Evolutionary conservation across 1,140 invertebrate species (phyloP).

Genomic region (Eubasilissa regina): DNA sequence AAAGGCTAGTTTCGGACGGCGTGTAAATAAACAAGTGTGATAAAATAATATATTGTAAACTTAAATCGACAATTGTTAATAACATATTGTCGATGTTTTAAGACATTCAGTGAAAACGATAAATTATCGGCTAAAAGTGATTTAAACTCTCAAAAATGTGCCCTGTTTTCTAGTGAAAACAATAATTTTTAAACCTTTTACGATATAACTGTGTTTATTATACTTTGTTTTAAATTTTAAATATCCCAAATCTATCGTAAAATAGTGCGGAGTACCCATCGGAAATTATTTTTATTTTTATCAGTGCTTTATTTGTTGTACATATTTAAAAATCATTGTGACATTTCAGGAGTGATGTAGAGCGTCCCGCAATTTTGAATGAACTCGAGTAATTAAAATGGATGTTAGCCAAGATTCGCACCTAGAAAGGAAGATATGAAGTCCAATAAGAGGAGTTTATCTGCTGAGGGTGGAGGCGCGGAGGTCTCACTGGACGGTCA

Average conservation of each 20-base stretch:
- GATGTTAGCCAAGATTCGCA: background rate
- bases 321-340: slow-evolving; percentile 5
- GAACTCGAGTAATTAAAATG: too few species aligned
- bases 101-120: slow-evolving; percentile 2
- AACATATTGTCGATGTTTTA: background rate
- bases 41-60: background rate
- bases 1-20: slow-evolving; percentile 29
- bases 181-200: slow-evolving; percentile 43
- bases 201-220: slow-evolving; percentile 9
- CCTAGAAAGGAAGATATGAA: slow-evolving; percentile 32
- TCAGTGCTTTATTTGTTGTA: background rate
- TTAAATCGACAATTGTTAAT: slow-evolving; percentile 3
- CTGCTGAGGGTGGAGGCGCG: slow-evolving; percentile 61
- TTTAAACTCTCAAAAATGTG: slow-evolving; percentile 35
- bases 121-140: background rate
- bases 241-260: background rate
- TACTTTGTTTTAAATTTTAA: slow-evolving; percentile 9
- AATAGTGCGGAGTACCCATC: background rate
- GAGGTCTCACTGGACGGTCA: slow-evolving; percentile 66
- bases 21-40: slow-evolving; percentile 46
- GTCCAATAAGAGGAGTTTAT: slow-evolving; percentile 58
- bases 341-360: too few species aligned
- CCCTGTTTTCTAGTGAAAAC: slow-evolving; percentile 21
- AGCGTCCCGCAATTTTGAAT: slow-evolving; percentile 7
- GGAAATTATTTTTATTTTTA: slow-evolving; percentile 9